Base-by-base conservation (phyloP, 2,797 vertebrate species). In the Molossus molossus region DNA sequence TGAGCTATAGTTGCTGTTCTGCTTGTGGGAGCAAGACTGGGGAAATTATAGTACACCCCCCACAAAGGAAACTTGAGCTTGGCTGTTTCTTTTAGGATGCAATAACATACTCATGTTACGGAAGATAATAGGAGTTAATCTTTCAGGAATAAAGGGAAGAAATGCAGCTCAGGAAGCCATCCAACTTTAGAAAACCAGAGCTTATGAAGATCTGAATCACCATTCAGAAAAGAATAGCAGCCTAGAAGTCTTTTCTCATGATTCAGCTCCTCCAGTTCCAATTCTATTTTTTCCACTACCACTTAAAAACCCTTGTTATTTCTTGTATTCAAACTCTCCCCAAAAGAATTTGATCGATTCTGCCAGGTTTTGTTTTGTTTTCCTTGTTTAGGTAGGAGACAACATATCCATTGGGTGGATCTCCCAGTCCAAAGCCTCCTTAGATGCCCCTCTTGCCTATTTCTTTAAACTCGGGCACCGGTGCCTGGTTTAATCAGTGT, bases 91-190 rank as follows among this genome's bases (percentile, higher is more conserved):
- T 84, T 92, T 13, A 94, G 62, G 11, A 45, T 72, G 50, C 58
- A 82, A 33, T 69, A 58, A 29, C 50, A 70, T 64, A 23, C 7
- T 55, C 84, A 70, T 17, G 14, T 64, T 96, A 90, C 48, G 48
- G 58, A 83, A n/a, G 75, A 83, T 33, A 89, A 65, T 13, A 93
- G 21, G 27, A 94, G 45, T 85, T 87, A 62, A 90, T 87, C 76
- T 87, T 95, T 58, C 21, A 90, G 70, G 14, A 93, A 75, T 21
- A 79, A 1, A 73, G 27, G 10, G 69, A 79, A 81, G 53, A 87
- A 50, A 55, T n/a, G 53, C 37, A 84, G 27, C 29, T 67, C n/a
- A 62, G 67, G 70, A 94, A 90, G 69, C 23, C n/a, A 2, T 80
- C 29, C 90, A 70, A 55, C 65, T 89, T 91, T 82, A 82, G 80